Percentiles rank a stretch among this genome's conserved stretches.
Evolutionary conservation across 2,888 invertebrate species (phyloP).

Genomic region (Microctonus brassicae): DNA sequence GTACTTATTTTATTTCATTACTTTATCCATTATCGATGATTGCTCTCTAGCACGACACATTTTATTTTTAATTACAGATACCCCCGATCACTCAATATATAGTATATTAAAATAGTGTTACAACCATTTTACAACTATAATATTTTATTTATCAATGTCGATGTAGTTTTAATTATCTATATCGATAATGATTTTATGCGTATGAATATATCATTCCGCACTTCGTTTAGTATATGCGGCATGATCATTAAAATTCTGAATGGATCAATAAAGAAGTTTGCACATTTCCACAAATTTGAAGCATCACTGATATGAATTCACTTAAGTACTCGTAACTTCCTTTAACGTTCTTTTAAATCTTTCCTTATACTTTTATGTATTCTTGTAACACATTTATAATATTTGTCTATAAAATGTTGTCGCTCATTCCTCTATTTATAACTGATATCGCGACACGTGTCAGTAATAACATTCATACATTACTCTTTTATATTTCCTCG

Average conservation of each 20-base stretch:
- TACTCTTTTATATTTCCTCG: background rate
- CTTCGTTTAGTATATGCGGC: no score
- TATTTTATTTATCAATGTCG: background rate
- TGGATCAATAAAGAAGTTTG: background rate
- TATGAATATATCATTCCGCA: background rate
- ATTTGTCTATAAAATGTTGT: background rate
- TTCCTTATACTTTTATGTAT: background rate
- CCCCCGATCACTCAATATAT: background rate
- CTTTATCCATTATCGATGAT: background rate
- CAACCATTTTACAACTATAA: no score
- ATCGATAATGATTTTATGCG: no score
- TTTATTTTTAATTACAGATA: background rate
- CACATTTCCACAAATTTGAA: background rate
- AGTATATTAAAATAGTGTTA: no score
- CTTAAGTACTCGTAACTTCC: no score
- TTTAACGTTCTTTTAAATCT: background rate
- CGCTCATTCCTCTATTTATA: background rate
- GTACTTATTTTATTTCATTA: background rate
- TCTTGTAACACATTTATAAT: background rate
- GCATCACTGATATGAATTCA: background rate
- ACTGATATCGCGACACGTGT: background rate
- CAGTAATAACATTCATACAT: constrained; percentile 1
- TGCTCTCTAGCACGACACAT: background rate
- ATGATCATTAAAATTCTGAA: background rate
- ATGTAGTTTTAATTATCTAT: background rate